These are phyloP conservation scores for Paramisgurnus dabryanus DNA, from an alignment of 2,113 vertebrate genomes.

Conservation along the genomic window DNA sequence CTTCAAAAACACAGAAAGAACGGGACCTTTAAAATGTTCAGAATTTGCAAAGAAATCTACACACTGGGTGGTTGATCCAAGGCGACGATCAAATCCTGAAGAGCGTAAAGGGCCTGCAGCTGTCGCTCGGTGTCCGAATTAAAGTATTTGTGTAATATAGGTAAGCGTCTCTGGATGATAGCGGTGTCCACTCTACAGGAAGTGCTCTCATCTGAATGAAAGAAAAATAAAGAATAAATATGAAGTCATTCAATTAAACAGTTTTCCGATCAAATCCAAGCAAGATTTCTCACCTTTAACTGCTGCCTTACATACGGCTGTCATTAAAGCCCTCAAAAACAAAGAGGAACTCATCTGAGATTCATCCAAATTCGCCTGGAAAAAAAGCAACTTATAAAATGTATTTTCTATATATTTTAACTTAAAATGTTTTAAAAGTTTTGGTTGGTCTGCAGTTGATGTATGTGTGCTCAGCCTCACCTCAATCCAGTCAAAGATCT, in stretches of 20 bases:
- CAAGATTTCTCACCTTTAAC: conserved; percentile 85
- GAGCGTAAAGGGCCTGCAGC: conserved; percentile 99
- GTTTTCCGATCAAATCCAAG: neutral
- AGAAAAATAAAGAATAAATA: conserved; percentile 25
- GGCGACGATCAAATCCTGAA: conserved; percentile 95
- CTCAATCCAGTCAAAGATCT: conserved; percentile 99
- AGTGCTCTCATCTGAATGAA: conserved; percentile 82
- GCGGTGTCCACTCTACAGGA: conserved; percentile 91
- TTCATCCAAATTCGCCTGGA: conserved; percentile 93
- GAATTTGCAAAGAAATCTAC: conserved; percentile 59
- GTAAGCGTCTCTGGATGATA: conserved; percentile 94
- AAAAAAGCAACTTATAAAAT: conserved; percentile 47
- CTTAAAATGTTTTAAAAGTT: too few species aligned
- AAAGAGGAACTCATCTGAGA: conserved; percentile 93
- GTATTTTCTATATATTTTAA: neutral
- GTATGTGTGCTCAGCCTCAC: conserved; percentile 64
- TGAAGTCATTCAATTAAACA: neutral
- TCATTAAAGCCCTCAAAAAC: conserved; percentile 99
- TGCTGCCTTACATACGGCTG: conserved; percentile 96
- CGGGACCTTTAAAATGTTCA: neutral
- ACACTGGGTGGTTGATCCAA: conserved; percentile 98
- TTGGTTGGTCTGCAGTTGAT: too few species aligned
- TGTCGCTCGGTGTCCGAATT: conserved; percentile 97
- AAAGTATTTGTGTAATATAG: conserved; percentile 97
- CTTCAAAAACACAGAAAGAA: too few species aligned